phyloP scores from a whole-genome alignment of 2,888 invertebrate genomes.

The Rhyacophila evoluta region DNA sequence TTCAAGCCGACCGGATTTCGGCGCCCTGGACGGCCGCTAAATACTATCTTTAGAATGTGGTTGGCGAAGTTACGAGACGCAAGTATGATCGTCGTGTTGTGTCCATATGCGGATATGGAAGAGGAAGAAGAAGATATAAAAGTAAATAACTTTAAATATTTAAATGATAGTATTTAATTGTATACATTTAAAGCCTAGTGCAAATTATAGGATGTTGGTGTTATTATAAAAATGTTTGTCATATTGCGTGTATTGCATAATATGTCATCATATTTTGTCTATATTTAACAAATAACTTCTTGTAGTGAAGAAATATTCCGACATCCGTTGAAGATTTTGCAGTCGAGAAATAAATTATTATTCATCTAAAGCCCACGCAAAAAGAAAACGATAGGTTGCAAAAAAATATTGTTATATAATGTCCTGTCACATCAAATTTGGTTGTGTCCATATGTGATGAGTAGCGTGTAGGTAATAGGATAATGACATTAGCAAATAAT shows the following conservation, averaged over 20 bases:
- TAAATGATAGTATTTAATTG: no score
- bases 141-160: no score
- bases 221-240: not conserved
- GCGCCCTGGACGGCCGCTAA: no score
- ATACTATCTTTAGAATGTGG: no score
- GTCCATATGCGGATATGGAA: no score
- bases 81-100: no score
- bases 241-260: not conserved
- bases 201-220: not conserved
- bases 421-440: not conserved
- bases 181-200: no score
- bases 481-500: not conserved
- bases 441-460: not conserved
- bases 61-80: no score
- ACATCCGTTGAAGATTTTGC: not conserved
- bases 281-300: not conserved
- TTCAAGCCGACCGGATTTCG: no score
- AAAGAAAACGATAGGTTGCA: not conserved
- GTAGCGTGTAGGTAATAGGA: not conserved
- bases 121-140: no score
- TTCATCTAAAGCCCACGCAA: not conserved
- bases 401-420: not conserved
- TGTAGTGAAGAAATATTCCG: not conserved
- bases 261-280: not conserved
- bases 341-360: no score